Evolutionary conservation across 2,113 vertebrate genomes (phyloP).

Genomic region (Pterocles orientalis): DNA sequence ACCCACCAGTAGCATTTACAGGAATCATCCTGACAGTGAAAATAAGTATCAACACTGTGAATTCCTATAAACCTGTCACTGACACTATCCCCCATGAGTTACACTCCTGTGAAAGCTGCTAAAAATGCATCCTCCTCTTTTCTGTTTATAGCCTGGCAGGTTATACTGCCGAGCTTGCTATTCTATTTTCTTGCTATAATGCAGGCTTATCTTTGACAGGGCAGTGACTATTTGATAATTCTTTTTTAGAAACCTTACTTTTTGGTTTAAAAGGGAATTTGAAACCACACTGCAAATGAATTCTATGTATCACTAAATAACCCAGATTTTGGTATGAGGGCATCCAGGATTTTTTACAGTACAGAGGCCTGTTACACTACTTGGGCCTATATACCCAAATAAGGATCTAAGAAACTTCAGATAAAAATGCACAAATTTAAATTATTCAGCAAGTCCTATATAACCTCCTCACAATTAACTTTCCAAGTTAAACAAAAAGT

Average conservation of each 20-base stretch:
- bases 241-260: not conserved
- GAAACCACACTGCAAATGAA: not conserved
- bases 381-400: not conserved
- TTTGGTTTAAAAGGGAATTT: not conserved
- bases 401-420: not conserved
- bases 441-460: not conserved
- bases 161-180: not conserved
- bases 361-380: not conserved
- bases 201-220: not conserved
- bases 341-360: not conserved
- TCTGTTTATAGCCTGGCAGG: not conserved
- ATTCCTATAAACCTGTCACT: constrained; percentile 78
- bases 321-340: not conserved
- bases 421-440: not conserved
- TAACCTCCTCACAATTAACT: not conserved
- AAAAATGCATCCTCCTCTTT: not conserved
- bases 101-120: constrained; percentile 36
- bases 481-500: not conserved
- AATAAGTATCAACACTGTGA: constrained; percentile 64
- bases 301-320: not conserved
- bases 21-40: constrained; percentile 73
- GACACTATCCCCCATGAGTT: constrained; percentile 65
- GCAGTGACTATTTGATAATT: not conserved
- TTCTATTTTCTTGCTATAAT: not conserved
- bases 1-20: constrained; percentile 57